Base-by-base conservation (phyloP, 2,113 vertebrate species). In the Cinclus cinclus region DNA sequence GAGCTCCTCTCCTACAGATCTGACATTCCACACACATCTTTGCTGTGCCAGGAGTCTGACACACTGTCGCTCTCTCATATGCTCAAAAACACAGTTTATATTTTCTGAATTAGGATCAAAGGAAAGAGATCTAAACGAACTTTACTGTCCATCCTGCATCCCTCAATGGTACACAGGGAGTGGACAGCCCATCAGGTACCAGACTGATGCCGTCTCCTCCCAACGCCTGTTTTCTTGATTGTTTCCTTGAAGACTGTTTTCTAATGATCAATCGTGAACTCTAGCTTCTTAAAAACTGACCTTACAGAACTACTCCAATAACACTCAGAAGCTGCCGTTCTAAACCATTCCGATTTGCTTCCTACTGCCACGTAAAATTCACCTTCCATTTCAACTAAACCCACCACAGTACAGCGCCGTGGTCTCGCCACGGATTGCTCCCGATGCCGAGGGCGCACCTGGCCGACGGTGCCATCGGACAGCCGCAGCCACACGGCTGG, bases 201-300 rank as follows among this genome's bases (percentile, higher is more conserved):
- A 59, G 18, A 11, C 28, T n/a, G 63, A 37, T 10, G n/a, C 15
- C 22, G 10, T 25, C 37, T 58, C 31, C 37, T 47, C 23, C 41
- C 37, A 1, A 2, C 35, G 25, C 59, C 55, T 28, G 7, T 41
- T 82, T 53, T 10, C 42, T 16, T 81, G 14, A 37, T 8, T 1
- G 11, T n/a, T 69, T 49, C 70, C 64, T 13, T 21, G 11, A 78
- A 50, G 21, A 55, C 0, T 28, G 7, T 41, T 53, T 89, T 31
- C 65, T 63, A 52, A 46, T 0, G 6, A 70, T 9, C 31, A 52
- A 50, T 15, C 1, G 0, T 1, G 6, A 64, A 42, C 2, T 37
- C 58, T 8, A 5, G 5, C 49, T 76, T 47, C 74, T 27, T 39
- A 65, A 69, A 84, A 89, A 64, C 7, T 3, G 5, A 71, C 70